A percentile compares a stretch with the other conserved stretches of the same genome.
These are phyloP conservation scores for Eupeodes latifasciatus DNA, from an alignment of 2,888 invertebrate species.

Conservation along the genomic window DNA sequence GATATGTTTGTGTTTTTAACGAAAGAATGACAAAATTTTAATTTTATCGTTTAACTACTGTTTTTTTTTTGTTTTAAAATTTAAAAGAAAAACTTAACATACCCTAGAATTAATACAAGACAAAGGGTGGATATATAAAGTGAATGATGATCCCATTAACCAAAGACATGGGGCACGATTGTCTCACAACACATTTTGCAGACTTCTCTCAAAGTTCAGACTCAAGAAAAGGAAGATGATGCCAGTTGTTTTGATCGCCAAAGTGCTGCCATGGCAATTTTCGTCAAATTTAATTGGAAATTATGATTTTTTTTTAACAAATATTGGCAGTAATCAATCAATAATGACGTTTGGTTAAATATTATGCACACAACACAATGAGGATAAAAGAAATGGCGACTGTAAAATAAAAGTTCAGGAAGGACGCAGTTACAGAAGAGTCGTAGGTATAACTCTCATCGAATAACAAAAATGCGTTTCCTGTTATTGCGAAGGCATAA, in stretches of 20 bases:
- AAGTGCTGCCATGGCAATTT: conserved; percentile 49
- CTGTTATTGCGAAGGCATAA: conserved; percentile 31
- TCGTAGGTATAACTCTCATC: background rate
- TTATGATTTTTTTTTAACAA: conserved; percentile 26
- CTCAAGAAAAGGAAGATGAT: conserved; percentile 14
- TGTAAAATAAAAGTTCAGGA: background rate
- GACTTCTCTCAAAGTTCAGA: background rate
- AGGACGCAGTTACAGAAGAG: background rate
- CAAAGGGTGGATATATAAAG: background rate
- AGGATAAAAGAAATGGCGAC: background rate
- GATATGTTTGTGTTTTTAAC: too few species aligned
- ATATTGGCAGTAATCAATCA: conserved; percentile 61
- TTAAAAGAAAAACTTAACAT: background rate
- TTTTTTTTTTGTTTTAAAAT: too few species aligned
- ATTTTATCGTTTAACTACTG: too few species aligned
- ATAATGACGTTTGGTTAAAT: conserved; percentile 11
- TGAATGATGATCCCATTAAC: conserved; percentile 42
- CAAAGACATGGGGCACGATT: conserved; percentile 19
- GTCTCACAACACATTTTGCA: background rate
- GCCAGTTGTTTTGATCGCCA: conserved; percentile 35
- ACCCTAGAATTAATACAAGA: conserved; percentile 5
- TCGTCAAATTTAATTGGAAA: conserved; percentile 45
- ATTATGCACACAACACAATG: too few species aligned
- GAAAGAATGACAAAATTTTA: too few species aligned
- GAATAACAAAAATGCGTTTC: conserved; percentile 44